Evolutionary conservation across 37 sponge, comb jelly and placozoan genomes (phyloP).

Genomic region (Cliona cf. orientalis): DNA sequence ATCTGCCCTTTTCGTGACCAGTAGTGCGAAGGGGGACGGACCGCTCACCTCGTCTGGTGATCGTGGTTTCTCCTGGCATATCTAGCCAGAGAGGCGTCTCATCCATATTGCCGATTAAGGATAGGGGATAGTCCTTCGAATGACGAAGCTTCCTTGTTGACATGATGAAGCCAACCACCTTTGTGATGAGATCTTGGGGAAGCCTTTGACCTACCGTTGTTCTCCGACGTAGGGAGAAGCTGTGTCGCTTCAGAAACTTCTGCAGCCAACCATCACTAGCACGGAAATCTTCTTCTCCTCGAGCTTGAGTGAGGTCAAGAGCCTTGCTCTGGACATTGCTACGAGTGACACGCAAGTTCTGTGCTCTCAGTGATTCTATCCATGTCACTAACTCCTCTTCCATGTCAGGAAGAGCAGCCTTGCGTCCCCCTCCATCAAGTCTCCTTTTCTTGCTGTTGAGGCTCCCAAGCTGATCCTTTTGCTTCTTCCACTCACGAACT

Average conservation of each 20-base stretch:
- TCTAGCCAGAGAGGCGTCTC: slow-evolving; percentile 77
- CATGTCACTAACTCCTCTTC: neutral
- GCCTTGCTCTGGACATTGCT: neutral
- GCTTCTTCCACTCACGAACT: neutral
- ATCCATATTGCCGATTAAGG: slow-evolving; percentile 44
- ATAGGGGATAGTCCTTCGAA: neutral
- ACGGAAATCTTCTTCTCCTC: too few species aligned
- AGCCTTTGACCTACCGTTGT: neutral
- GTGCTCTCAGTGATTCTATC: neutral
- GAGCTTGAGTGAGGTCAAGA: neutral
- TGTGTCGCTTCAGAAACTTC: neutral
- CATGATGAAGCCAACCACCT: neutral
- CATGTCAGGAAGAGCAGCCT: neutral
- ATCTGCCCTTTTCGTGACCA: slow-evolving; percentile 63
- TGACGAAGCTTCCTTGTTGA: too few species aligned
- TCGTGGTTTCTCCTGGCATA: slow-evolving; percentile 64
- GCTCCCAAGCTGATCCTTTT: neutral
- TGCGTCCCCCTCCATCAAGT: neutral
- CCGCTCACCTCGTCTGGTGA: slow-evolving; percentile 36
- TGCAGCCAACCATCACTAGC: too few species aligned
- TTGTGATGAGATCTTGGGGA: neutral
- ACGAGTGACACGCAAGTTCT: neutral
- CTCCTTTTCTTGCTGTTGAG: neutral
- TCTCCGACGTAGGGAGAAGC: neutral
- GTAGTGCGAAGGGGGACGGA: slow-evolving; percentile 61